Base-by-base conservation (phyloP, 2,888 invertebrate genomes). In the Lasius fuliginosus region DNA sequence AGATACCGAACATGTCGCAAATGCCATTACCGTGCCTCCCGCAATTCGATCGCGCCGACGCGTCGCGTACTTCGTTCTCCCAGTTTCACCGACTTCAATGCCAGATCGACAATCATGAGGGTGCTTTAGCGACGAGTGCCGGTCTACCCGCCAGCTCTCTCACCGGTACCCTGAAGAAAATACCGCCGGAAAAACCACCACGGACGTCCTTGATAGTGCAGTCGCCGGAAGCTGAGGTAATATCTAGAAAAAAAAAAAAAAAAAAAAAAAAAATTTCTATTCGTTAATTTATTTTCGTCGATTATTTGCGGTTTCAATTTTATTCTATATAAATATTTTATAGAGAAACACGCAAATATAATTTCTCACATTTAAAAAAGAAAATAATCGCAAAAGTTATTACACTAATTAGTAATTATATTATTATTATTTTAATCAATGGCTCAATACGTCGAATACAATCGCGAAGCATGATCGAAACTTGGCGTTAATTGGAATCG, bases 131-230 rank as follows among this genome's bases (percentile, higher is more conserved):
- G 15, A 73, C 90, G 27, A 69, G 67, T 56, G 74, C 36, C n/a
- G 42, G 83, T 56, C 12, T 83, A 36, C 49, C 89, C 30, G 68
- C 88, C 9, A 85, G 83, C 6, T 91, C 90, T 74, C 92, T 94
- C 82, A 93, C 94, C 12, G 94, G 94, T 3, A 94, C 94, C 0
- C 83, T 95, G 86, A 95, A 94, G 90, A 95, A 94, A 82, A 92
- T 95, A 42, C 94, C 95, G 18, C 95, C 95, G 11, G 95, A 95
- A 88, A 95, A 95, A 85, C 95, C 95, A 62, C 95, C 95, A 30
- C 92, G 95, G 84, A 94, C 94, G 1, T 94, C 94, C 3, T 92
- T 94, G 76, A 94, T 94, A 90, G 91, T 93, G 83, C 94, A 94
- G 82, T 94, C 94, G 46, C 94, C 94, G 40, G 95, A 95, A 77